phyloP scores from a whole-genome alignment of 2,113 vertebrate species.

The Panurus biarmicus region DNA sequence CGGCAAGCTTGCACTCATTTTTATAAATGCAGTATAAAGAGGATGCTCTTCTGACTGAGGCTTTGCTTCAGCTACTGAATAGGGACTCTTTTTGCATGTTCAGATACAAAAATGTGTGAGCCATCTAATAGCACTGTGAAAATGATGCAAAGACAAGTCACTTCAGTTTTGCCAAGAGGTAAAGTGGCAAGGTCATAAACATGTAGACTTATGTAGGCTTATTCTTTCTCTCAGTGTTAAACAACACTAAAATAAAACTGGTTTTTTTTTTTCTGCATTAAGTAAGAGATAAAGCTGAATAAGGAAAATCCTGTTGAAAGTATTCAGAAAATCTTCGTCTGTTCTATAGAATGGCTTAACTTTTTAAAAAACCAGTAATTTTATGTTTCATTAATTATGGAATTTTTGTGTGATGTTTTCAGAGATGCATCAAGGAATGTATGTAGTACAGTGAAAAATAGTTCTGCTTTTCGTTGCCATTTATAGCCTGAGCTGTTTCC shows the following conservation, averaged over 20 bases:
- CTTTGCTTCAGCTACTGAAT: neutral
- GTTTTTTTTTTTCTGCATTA: neutral
- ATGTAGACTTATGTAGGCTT: neutral
- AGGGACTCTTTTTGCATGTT: neutral
- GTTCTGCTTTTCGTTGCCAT: neutral
- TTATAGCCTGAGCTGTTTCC: neutral
- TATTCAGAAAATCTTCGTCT: neutral
- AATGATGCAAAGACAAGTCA: neutral
- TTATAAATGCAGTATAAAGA: neutral
- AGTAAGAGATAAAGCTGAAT: neutral
- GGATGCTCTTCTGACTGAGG: neutral
- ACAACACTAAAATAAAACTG: neutral
- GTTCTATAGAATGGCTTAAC: neutral
- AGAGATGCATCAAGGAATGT: neutral
- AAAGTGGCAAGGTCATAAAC: neutral
- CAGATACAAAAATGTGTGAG: neutral
- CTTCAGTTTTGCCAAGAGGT: neutral
- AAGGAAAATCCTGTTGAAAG: neutral
- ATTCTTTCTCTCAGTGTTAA: neutral
- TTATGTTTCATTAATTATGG: neutral
- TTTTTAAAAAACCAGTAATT: neutral
- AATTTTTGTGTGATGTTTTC: neutral
- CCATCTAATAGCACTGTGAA: neutral
- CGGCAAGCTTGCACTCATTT: neutral
- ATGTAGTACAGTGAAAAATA: neutral